phyloP scores from a whole-genome alignment of 2,888 invertebrate species.

The Aporophyla lueneburgensis region DNA sequence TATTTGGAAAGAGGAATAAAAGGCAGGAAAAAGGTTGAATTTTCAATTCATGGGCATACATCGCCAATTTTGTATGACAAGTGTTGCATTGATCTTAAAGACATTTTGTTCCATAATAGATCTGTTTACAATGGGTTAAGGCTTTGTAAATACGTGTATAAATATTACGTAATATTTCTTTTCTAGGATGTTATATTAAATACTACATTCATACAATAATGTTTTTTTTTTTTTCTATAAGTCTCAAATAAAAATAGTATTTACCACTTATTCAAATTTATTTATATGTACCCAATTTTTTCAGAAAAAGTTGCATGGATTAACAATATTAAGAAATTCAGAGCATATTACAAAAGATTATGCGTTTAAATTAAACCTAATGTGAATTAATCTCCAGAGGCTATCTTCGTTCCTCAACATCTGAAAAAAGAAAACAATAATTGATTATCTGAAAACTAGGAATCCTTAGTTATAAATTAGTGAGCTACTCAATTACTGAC shows the following conservation, averaged over 20 bases:
- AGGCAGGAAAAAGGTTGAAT: constrained; percentile 28
- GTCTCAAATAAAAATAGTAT: constrained; percentile 20
- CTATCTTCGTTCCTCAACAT: constrained; percentile 88
- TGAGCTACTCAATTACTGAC: neutral
- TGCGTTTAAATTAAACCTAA: constrained; percentile 65
- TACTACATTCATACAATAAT: constrained; percentile 58
- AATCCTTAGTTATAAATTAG: neutral
- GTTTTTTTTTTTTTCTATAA: constrained; percentile 56
- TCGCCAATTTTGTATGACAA: constrained; percentile 33
- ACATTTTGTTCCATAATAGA: constrained; percentile 65
- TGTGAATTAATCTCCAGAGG: constrained; percentile 61
- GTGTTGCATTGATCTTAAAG: constrained; percentile 49
- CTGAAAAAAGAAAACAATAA: constrained; percentile 74
- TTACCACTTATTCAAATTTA: constrained; percentile 70
- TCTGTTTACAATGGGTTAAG: constrained; percentile 71
- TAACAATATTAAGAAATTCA: constrained; percentile 64
- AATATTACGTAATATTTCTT: constrained; percentile 69
- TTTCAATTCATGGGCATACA: constrained; percentile 38
- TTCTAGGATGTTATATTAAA: constrained; percentile 66
- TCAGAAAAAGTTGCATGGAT: constrained; percentile 46
- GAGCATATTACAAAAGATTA: constrained; percentile 63
- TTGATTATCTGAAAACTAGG: neutral
- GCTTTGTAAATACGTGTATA: constrained; percentile 75
- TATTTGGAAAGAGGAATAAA: constrained; percentile 37
- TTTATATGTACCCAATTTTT: constrained; percentile 59